A percentile compares a stretch with the other conserved stretches of the same genome.
phyloP scores from a whole-genome alignment of 2,888 invertebrate genomes.

The Argyra leucocephala region DNA sequence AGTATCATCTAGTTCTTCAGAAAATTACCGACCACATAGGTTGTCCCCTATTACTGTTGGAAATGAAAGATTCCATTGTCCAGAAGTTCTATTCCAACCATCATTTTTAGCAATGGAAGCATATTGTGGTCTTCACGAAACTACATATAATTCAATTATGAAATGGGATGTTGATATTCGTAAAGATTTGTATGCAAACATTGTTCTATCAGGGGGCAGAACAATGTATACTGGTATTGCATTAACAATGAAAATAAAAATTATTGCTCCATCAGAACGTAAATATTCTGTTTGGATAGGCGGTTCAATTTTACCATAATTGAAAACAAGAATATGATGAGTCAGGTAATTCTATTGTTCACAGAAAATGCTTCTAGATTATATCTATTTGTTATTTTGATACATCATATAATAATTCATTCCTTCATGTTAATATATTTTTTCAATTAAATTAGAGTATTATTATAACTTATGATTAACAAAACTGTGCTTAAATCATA shows the following conservation, averaged over 20 bases:
- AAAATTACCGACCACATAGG: conserved; percentile 93
- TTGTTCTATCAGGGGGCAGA: conserved; percentile 72
- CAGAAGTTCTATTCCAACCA: conserved; percentile 45
- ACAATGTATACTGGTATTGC: conserved; percentile 55
- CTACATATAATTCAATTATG: conserved; percentile 45
- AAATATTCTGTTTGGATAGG: conserved; percentile 9
- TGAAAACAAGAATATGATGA: conserved; percentile 67
- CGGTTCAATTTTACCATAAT: too few species aligned
- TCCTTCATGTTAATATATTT: too few species aligned
- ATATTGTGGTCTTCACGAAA: not conserved
- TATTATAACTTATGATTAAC: too few species aligned
- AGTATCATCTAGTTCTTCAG: conserved; percentile 74
- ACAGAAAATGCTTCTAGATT: conserved; percentile 97
- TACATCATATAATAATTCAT: too few species aligned
- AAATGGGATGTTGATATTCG: conserved; percentile 51
- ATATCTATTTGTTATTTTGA: too few species aligned
- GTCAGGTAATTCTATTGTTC: conserved; percentile 60
- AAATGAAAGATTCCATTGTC: conserved; percentile 74
- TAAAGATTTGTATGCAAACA: conserved; percentile 64
- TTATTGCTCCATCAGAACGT: conserved; percentile 63
- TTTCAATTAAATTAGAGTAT: too few species aligned
- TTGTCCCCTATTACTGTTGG: conserved; percentile 79
- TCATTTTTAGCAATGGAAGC: conserved; percentile 71
- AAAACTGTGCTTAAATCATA: too few species aligned
- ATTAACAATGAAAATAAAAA: conserved; percentile 85